Conservation (phyloP, 1,140 invertebrate species). For the Andricus grossulariae region DNA sequence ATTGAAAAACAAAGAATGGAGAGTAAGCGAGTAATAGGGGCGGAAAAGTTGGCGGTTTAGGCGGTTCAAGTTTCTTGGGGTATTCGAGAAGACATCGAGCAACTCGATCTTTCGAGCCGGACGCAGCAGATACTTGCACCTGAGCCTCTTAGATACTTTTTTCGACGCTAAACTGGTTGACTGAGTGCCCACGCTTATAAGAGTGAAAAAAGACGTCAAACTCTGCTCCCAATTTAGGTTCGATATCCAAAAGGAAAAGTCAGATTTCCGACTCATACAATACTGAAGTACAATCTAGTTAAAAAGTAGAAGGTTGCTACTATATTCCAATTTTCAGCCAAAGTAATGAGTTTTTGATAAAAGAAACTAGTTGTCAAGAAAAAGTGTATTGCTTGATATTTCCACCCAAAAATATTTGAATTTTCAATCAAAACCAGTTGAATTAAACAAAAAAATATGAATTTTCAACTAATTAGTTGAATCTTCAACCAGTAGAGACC, state of each 20-base stretch:
- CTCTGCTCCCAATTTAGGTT: constrained; percentile 38
- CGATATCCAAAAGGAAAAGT: neutral
- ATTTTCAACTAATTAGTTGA: too few relatives aligned
- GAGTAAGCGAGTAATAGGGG: constrained; percentile 49
- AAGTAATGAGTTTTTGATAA: too few relatives aligned
- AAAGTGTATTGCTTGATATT: too few relatives aligned
- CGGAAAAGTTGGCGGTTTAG: constrained; percentile 69
- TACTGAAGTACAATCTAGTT: neutral
- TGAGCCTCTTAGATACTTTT: constrained; percentile 70
- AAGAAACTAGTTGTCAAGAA: too few relatives aligned
- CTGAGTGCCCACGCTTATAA: constrained; percentile 5
- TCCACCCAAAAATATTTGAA: too few relatives aligned
- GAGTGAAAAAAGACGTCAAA: neutral
- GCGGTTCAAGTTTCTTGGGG: constrained; percentile 72
- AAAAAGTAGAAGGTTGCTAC: too few relatives aligned
- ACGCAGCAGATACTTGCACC: constrained; percentile 69
- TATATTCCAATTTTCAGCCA: too few relatives aligned
- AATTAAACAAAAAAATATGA: too few relatives aligned
- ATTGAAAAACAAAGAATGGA: constrained; percentile 11
- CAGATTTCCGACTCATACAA: too few relatives aligned
- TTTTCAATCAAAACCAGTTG: too few relatives aligned
- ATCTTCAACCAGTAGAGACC: too few relatives aligned
- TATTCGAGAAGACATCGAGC: constrained; percentile 70
- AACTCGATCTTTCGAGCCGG: constrained; percentile 74
- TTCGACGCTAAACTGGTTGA: constrained; percentile 20